These are phyloP conservation scores for Megathymus violae DNA, from an alignment of 1,140 invertebrate species.

Conservation along the genomic window DNA sequence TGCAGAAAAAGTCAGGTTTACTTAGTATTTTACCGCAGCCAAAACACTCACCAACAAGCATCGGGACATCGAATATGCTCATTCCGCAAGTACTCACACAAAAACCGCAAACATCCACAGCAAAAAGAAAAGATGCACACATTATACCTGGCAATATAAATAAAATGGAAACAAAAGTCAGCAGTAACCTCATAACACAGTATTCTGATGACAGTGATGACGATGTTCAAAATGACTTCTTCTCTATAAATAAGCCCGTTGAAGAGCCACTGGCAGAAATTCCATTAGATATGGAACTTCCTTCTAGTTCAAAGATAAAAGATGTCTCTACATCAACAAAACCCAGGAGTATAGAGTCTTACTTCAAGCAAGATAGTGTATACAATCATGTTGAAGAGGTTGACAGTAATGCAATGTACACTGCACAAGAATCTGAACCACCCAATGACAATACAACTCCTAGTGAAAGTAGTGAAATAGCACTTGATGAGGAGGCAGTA, in stretches of 20 bases:
- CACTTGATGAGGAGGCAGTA: constrained; percentile 76
- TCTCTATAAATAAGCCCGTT: constrained; percentile 80
- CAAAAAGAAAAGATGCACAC: constrained; percentile 52
- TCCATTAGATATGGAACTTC: constrained; percentile 51
- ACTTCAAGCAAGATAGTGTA: constrained; percentile 59
- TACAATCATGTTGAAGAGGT: constrained; percentile 37
- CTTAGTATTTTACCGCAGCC: constrained; percentile 84
- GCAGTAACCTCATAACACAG: constrained; percentile 34
- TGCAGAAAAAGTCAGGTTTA: constrained; percentile 80
- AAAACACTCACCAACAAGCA: constrained; percentile 63
- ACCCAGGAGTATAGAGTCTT: constrained; percentile 60
- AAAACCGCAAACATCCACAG: constrained; percentile 54
- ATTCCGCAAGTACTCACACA: constrained; percentile 68
- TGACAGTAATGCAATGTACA: constrained; percentile 26
- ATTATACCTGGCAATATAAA: constrained; percentile 47
- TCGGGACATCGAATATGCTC: constrained; percentile 54
- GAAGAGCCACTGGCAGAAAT: constrained; percentile 50
- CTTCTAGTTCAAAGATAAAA: constrained; percentile 21
- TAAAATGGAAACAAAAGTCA: constrained; percentile 43
- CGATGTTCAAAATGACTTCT: constrained; percentile 81
- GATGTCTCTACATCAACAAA: constrained; percentile 34
- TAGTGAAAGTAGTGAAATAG: constrained; percentile 43
- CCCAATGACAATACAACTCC: constrained; percentile 37
- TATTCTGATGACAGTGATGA: constrained; percentile 80
- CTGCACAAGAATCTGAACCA: constrained; percentile 33